phyloP scores from a whole-genome alignment of 2,888 invertebrate species.

The Notodonta ziczac region DNA sequence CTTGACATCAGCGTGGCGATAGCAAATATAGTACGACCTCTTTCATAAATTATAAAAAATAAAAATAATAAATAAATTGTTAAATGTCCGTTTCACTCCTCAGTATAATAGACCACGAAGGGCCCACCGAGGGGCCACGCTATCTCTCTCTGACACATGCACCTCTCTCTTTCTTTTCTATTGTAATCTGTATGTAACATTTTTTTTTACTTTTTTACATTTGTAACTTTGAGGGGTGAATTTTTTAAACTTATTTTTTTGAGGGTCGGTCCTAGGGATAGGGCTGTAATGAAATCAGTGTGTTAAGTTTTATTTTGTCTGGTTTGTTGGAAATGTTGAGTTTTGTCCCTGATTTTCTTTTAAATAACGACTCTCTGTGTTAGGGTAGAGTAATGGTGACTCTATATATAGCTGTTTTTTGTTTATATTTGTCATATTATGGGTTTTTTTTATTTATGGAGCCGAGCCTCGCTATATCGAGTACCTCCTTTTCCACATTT shows the following conservation, averaged over 20 bases:
- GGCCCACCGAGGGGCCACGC: neutral
- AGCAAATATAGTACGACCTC: no score
- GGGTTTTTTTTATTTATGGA: no score
- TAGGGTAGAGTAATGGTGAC: no score
- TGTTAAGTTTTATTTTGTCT: neutral
- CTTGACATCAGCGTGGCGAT: no score
- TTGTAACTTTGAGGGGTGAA: neutral
- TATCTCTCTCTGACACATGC: neutral
- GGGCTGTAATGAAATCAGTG: neutral
- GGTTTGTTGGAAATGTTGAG: neutral
- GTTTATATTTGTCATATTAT: no score
- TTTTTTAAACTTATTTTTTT: constrained; percentile 3
- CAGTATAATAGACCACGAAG: constrained; percentile 6
- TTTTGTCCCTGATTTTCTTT: neutral
- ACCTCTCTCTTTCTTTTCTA: neutral
- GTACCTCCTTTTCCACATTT: no score
- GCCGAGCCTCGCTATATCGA: no score
- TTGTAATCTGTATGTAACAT: neutral
- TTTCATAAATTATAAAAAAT: no score
- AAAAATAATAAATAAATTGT: neutral
- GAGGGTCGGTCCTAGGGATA: neutral
- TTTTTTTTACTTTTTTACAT: neutral
- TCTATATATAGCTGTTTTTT: no score
- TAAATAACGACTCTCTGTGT: neutral
- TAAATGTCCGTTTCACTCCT: constrained; percentile 4